These are phyloP conservation scores for Corydoras sp. DNA, from an alignment of 2,113 vertebrate species.

Conservation along the genomic window DNA sequence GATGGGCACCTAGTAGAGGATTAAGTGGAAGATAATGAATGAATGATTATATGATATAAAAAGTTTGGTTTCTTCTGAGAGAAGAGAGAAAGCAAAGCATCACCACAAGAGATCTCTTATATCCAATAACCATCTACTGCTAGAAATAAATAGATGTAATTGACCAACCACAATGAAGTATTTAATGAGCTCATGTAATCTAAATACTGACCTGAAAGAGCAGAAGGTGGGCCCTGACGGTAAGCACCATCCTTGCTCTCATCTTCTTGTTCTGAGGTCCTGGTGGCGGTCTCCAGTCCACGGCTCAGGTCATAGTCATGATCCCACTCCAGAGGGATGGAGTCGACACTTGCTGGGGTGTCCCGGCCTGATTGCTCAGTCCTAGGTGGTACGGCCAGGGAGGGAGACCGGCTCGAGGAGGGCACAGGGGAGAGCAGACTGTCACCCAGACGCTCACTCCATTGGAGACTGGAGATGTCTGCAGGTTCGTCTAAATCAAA, in stretches of 20 bases:
- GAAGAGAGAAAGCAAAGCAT: too few relatives aligned
- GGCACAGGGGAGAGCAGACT: constrained; percentile 79
- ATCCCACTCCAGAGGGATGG: constrained; percentile 97
- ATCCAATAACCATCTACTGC: too few relatives aligned
- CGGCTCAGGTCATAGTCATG: constrained; percentile 97
- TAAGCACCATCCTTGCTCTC: constrained; percentile 71
- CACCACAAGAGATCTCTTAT: too few relatives aligned
- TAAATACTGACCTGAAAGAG: constrained; percentile 71
- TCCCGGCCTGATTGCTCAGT: constrained; percentile 86
- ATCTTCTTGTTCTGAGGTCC: constrained; percentile 70
- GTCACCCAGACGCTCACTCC: constrained; percentile 80
- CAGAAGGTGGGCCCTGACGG: constrained; percentile 68
- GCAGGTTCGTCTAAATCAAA: constrained; percentile 82
- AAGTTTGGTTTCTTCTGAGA: too few relatives aligned
- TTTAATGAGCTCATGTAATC: too few relatives aligned
- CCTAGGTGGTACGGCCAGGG: constrained; percentile 76
- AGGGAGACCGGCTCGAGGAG: constrained; percentile 84
- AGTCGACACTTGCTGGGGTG: constrained; percentile 93
- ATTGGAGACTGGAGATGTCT: constrained; percentile 79
- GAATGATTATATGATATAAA: too few relatives aligned
- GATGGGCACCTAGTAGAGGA: too few relatives aligned
- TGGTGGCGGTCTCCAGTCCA: constrained; percentile 78
- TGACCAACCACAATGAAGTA: too few relatives aligned
- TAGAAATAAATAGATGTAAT: too few relatives aligned
- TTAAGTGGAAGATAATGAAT: too few relatives aligned